Base-by-base conservation (phyloP, 2,113 vertebrate genomes). In the Entelurus aequoreus region DNA sequence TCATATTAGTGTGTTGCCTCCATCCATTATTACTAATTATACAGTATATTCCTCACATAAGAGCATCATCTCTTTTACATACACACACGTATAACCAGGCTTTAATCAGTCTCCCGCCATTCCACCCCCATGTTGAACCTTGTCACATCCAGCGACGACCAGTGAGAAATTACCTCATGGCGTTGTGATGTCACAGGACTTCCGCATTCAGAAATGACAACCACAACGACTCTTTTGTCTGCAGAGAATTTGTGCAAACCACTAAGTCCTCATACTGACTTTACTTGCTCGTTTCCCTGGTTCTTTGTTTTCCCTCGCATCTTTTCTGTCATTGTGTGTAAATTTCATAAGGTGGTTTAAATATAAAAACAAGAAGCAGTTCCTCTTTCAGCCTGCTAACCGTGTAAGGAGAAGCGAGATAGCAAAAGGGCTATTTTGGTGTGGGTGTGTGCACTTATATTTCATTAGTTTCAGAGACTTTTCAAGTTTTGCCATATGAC, bases 161-260 rank as follows among this genome's bases (percentile, higher is more conserved):
- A 35, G 40, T 16, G 57, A 8, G 68, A 14, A 62, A 59, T 63
- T 68, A 69, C 77, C 63, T 48, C 62, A 63, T 28, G 54, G 59
- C 48, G 58, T 6, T 70, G 74, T 81, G 74, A 82, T 67, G 81
- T 72, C 71, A 79, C 66, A 42, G 65, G n/a, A 69, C 81, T 74
- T 82, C 74, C 53, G 5, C 79, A 72, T 84, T 77, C 73, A 65
- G 9, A 0, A 55, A 65, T 69, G 60, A 54, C 62, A 51, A 12
- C 71, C 55, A 87, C 84, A 85, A 79, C 49, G 71, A 59, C n/a
- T 42, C 80, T 78, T 83, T 87, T 87, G 85, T 87, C 62, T 60
- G 40, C 0, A 14, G 60, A 68, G 66, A 66, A 74, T 66, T 71
- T 49, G 21, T 37, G 21, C 14, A n/a, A 60, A 74, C 60, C 51